A percentile compares a stretch with the other conserved stretches of the same genome.
Evolutionary conservation across 2,797 vertebrate species (phyloP).

Genomic region (Urophycis tenuis): DNA sequence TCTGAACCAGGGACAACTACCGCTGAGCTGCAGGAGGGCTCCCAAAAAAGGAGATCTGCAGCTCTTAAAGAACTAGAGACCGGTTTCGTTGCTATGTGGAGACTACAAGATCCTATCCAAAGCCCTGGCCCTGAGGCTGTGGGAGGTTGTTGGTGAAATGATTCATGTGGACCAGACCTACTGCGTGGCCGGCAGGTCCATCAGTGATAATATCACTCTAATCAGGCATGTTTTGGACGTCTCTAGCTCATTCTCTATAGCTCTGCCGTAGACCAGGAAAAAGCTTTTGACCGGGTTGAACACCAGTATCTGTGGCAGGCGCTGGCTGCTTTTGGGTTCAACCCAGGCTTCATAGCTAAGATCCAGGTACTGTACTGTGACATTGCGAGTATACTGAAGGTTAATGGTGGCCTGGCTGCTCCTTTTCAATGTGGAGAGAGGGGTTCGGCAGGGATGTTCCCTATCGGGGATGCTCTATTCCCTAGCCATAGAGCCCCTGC

Average conservation of each 20-base stretch:
- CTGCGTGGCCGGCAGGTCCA: too few species aligned
- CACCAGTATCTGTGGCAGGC: neutral
- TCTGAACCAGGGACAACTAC: neutral
- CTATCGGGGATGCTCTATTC: slow-evolving; percentile 14
- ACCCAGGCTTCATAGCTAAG: neutral
- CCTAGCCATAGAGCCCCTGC: slow-evolving; percentile 3
- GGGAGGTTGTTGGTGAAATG: slow-evolving; percentile 3
- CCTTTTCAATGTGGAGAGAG: slow-evolving; percentile 5
- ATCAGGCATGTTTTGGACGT: too few species aligned
- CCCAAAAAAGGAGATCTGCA: slow-evolving; percentile 16
- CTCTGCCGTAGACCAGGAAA: too few species aligned
- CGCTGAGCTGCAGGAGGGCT: neutral
- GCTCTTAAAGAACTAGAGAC: too few species aligned
- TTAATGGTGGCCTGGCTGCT: slow-evolving; percentile 13
- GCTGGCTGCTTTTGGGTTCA: slow-evolving; percentile 10
- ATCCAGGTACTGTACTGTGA: slow-evolving; percentile 17
- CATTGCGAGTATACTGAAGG: neutral
- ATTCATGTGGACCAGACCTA: too few species aligned
- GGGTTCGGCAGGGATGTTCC: slow-evolving; percentile 14
- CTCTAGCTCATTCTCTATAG: too few species aligned
- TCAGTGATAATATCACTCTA: too few species aligned
- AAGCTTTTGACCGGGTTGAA: too few species aligned
- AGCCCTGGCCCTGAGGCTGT: neutral
- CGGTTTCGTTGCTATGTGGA: slow-evolving; percentile 3
- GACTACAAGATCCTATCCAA: slow-evolving; percentile 13